Evolutionary conservation across 2,888 invertebrate species (phyloP).

Genomic region (Eustalomyia histrio): DNA sequence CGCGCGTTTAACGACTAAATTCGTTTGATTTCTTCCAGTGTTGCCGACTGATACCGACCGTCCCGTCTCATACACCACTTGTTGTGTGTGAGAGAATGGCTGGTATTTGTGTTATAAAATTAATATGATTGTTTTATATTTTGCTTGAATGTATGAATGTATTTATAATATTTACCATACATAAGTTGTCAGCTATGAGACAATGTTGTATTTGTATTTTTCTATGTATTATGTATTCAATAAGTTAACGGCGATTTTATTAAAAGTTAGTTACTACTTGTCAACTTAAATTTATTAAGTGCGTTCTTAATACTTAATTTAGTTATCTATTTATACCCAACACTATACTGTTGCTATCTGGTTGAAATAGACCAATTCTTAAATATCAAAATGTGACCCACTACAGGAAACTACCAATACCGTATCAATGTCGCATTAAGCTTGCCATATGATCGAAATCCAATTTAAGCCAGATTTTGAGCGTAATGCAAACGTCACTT

Average conservation of each 20-base stretch:
- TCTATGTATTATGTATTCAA: slow-evolving; percentile 15
- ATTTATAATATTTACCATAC: not conserved
- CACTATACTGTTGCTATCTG: no score
- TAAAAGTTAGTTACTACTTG: not conserved
- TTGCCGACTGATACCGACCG: slow-evolving; percentile 38
- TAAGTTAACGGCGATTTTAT: slow-evolving; percentile 20
- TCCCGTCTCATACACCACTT: slow-evolving; percentile 36
- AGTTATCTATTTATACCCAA: no score
- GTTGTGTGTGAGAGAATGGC: slow-evolving; percentile 23
- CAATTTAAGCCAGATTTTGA: no score
- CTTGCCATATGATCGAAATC: no score
- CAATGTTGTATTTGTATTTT: not conserved
- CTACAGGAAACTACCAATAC: no score
- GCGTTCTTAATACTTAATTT: slow-evolving; percentile 15
- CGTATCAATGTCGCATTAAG: no score
- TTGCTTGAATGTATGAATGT: not conserved
- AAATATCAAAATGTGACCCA: no score
- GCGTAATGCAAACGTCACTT: no score
- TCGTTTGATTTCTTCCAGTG: slow-evolving; percentile 29
- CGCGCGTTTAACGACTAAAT: slow-evolving; percentile 59
- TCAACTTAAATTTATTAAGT: slow-evolving; percentile 12
- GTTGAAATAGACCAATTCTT: no score
- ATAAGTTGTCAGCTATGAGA: slow-evolving; percentile 48
- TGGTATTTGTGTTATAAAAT: slow-evolving; percentile 40
- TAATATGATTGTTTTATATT: slow-evolving; percentile 39